Evolutionary conservation across 2,797 vertebrate genomes (phyloP).

Genomic region (Sebastolobus alascanus): DNA sequence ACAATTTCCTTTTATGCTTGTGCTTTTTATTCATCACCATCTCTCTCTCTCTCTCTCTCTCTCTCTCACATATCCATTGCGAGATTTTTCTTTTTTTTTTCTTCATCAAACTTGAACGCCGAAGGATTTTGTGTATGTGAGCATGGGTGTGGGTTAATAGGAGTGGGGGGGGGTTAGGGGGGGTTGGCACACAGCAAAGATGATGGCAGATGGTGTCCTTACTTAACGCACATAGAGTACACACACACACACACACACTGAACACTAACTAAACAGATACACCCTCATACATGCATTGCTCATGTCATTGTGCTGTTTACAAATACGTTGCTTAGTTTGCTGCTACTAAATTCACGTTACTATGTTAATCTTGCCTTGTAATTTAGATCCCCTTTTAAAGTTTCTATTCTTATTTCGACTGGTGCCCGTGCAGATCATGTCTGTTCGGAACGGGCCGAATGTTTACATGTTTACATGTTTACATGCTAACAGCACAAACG

Average conservation of each 20-base stretch:
- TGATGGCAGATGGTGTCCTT: conserved; percentile 79
- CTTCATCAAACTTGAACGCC: conserved; percentile 29
- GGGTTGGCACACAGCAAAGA: conserved; percentile 71
- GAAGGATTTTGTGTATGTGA: conserved; percentile 54
- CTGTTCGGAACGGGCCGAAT: background rate
- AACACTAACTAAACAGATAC: conserved; percentile 38
- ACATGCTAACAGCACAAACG: too few relatives aligned
- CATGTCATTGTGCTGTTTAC: background rate
- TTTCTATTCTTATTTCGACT: background rate
- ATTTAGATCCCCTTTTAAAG: background rate
- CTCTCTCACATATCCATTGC: background rate
- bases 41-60: background rate
- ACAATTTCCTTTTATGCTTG: conserved; percentile 32
- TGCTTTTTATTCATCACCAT: conserved; percentile 46
- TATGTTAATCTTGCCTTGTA: accelerated
- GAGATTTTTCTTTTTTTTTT: background rate
- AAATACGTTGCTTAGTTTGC: background rate
- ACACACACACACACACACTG: conserved; percentile 33
- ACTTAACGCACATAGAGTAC: conserved; percentile 64
- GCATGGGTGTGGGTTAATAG: conserved; percentile 63
- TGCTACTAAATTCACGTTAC: background rate
- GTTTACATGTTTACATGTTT: too few relatives aligned
- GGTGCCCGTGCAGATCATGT: background rate
- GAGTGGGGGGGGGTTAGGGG: conserved; percentile 37
- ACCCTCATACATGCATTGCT: conserved; percentile 2